Percentiles rank a stretch among this genome's conserved stretches.
These are phyloP conservation scores for Leptopterna dolabrata DNA, from an alignment of 2,888 invertebrate species.

Conservation along the genomic window DNA sequence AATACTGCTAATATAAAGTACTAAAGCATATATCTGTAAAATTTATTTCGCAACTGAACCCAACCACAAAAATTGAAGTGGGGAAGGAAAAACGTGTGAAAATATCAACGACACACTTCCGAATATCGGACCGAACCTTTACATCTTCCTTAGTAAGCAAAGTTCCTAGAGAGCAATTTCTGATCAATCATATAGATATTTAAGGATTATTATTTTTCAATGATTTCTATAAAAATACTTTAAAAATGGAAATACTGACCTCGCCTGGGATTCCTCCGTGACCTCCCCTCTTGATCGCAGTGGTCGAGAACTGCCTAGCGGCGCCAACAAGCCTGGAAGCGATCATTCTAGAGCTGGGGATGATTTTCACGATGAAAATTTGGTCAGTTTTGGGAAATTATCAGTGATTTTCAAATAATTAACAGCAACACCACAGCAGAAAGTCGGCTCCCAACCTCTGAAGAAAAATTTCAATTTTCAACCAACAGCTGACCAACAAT, in stretches of 20 bases:
- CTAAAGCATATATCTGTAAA: too few relatives aligned
- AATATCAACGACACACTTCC: too few relatives aligned
- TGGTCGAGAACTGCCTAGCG: constrained; percentile 56
- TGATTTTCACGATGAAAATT: background rate
- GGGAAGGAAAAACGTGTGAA: too few relatives aligned
- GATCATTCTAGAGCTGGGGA: constrained; percentile 39
- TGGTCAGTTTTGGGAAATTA: background rate
- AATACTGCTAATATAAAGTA: too few relatives aligned
- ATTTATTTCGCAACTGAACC: too few relatives aligned
- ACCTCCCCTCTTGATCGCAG: constrained; percentile 54
- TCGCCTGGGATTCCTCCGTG: constrained; percentile 58
- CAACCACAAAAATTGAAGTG: too few relatives aligned
- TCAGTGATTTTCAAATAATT: background rate
- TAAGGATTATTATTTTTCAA: background rate
- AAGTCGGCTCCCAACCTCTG: background rate
- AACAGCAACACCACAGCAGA: background rate
- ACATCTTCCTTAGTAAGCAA: too few relatives aligned
- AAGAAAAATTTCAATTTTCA: background rate
- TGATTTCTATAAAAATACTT: too few relatives aligned
- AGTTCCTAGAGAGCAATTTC: background rate
- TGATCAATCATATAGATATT: background rate
- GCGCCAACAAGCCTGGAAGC: constrained; percentile 47
- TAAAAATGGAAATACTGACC: constrained; percentile 31
- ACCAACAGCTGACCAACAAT: background rate
- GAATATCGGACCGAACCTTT: too few relatives aligned